Evolutionary conservation across 2,113 vertebrate species (phyloP).

Genomic region (Lophochroa leadbeateri): DNA sequence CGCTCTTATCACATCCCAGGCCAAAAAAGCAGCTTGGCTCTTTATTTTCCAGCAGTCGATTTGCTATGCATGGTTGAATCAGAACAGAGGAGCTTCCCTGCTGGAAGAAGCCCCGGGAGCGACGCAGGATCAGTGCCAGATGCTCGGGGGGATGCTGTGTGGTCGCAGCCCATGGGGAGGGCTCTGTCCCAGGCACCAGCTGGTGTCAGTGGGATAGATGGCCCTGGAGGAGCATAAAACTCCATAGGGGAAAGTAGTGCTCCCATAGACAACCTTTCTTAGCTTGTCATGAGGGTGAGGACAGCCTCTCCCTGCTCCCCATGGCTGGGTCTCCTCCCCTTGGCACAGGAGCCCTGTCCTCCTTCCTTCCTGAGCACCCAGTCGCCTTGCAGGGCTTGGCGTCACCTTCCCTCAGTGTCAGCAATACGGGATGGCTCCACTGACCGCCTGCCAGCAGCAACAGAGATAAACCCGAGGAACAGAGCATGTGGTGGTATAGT

Average conservation of each 20-base stretch:
- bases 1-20: neutral
- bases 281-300: neutral
- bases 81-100: slow-evolving; percentile 28
- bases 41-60: slow-evolving; percentile 27
- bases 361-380: neutral
- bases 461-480: neutral
- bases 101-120: neutral
- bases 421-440: neutral
- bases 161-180: neutral
- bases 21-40: slow-evolving; percentile 55
- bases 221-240: neutral
- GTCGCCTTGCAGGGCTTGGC: fast-evolving
- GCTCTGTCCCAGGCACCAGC: neutral
- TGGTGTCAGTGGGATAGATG: neutral
- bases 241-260: neutral
- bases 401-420: neutral
- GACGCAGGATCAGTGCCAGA: neutral
- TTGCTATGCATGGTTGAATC: slow-evolving; percentile 24
- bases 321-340: neutral
- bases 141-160: neutral
- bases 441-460: neutral
- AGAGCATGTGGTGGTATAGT: neutral
- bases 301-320: neutral
- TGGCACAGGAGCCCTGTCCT: neutral
- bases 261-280: fast-evolving